These are phyloP conservation scores for Salarias fasciatus DNA, from an alignment of 2,797 vertebrate genomes.

Conservation along the genomic window DNA sequence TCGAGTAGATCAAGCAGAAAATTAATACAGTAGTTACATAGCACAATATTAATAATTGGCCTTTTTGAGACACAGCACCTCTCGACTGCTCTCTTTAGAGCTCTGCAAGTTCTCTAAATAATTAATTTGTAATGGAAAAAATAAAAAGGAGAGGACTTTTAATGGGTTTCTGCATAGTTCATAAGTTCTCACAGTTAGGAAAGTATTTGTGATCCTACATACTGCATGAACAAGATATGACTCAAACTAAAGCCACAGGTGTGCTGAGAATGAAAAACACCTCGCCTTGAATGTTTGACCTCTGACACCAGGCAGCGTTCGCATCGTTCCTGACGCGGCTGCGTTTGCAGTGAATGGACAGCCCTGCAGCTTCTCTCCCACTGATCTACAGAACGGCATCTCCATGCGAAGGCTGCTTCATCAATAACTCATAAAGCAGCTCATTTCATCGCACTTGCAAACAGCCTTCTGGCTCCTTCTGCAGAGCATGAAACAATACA, in stretches of 20 bases:
- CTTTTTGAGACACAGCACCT: not conserved
- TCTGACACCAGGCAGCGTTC: not conserved
- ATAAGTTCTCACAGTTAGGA: not conserved
- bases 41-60: not conserved
- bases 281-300: not conserved
- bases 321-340: not conserved
- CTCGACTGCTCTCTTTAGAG: not conserved
- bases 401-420: conserved; percentile 47
- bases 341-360: not conserved
- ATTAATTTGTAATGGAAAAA: not conserved
- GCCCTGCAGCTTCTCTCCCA: conserved; percentile 5
- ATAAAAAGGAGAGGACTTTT: not conserved
- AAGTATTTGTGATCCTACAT: not conserved
- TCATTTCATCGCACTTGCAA: conserved; percentile 41
- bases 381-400: conserved; percentile 12
- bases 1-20: conserved; percentile 32
- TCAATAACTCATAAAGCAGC: conserved; percentile 65
- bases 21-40: conserved; percentile 4
- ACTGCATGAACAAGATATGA: not conserved
- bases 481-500: conserved; percentile 49
- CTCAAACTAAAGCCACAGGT: not conserved
- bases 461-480: conserved; percentile 56
- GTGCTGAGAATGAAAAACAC: too few species aligned
- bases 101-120: not conserved
- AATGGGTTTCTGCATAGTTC: not conserved